Evolutionary conservation across 2,113 vertebrate genomes (phyloP).

Genomic region (Megaptera novaeangliae): DNA sequence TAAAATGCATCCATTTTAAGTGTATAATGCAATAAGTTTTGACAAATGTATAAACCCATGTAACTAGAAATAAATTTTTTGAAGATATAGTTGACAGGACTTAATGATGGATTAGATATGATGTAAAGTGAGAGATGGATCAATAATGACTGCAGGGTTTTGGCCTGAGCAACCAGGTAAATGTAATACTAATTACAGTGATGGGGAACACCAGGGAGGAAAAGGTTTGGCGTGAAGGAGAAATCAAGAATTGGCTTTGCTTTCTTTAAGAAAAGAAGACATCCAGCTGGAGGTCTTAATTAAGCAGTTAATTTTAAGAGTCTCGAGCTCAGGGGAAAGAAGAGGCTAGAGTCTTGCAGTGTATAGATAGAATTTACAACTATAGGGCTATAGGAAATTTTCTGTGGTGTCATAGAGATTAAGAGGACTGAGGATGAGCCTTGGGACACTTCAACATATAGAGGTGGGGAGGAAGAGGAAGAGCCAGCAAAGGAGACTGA

Average conservation of each 20-base stretch:
- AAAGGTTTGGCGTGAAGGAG: background rate
- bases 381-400: background rate
- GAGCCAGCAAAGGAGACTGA: background rate
- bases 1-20: conserved; percentile 8
- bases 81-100: background rate
- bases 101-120: background rate
- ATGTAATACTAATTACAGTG: background rate
- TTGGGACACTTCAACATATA: background rate
- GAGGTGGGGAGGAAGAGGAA: background rate
- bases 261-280: conserved; percentile 5
- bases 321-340: background rate
- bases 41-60: background rate
- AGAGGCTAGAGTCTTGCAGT: background rate
- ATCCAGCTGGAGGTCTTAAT: conserved; percentile 12
- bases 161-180: background rate
- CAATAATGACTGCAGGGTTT: background rate
- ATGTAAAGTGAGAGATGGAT: background rate
- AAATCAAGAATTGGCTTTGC: background rate
- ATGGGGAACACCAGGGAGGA: background rate
- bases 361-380: background rate
- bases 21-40: background rate
- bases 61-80: background rate
- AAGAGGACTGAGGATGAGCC: background rate
- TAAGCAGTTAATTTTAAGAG: background rate
- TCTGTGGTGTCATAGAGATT: background rate